A percentile compares a stretch with the other conserved stretches of the same genome.
Evolutionary conservation across 2,888 invertebrate genomes (phyloP).

Genomic region (Pandemis cinnamomeana): DNA sequence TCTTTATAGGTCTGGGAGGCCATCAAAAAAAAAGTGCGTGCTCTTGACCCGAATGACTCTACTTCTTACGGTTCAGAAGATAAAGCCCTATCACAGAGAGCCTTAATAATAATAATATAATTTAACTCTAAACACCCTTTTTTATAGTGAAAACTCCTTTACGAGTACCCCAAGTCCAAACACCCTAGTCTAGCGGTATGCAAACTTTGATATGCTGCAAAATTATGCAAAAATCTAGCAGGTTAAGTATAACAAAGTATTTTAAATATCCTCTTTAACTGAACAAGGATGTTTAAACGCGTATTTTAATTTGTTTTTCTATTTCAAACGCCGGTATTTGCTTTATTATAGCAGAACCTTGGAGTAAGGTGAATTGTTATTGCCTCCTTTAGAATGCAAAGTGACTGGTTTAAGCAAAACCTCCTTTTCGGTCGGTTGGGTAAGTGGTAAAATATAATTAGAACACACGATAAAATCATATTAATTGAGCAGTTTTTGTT

Average conservation of each 20-base stretch:
- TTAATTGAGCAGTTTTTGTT: constrained; percentile 46
- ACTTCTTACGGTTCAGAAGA: too few relatives aligned
- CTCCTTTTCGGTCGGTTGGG: constrained; percentile 53
- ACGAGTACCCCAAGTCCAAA: too few relatives aligned
- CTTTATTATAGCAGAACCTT: constrained; percentile 24
- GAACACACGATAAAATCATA: constrained; percentile 48
- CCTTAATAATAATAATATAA: too few relatives aligned
- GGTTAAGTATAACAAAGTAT: neutral
- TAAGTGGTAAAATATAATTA: constrained; percentile 49
- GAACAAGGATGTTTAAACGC: constrained; percentile 1
- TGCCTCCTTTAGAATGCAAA: constrained; percentile 34
- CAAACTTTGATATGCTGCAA: neutral
- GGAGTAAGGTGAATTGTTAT: constrained; percentile 35
- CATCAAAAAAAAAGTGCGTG: too few relatives aligned
- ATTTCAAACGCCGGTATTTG: constrained; percentile 19
- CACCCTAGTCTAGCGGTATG: too few relatives aligned
- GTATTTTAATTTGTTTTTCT: constrained; percentile 6
- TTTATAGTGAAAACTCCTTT: too few relatives aligned
- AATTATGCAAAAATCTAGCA: neutral
- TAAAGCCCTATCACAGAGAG: too few relatives aligned
- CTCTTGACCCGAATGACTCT: too few relatives aligned
- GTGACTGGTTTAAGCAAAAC: constrained; percentile 21
- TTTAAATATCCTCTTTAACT: constrained; percentile 1
- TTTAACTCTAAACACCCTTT: too few relatives aligned
- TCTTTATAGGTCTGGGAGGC: too few relatives aligned